Base-by-base conservation (phyloP, 2,888 invertebrate species). In the Tricholauxania praeusta region DNA sequence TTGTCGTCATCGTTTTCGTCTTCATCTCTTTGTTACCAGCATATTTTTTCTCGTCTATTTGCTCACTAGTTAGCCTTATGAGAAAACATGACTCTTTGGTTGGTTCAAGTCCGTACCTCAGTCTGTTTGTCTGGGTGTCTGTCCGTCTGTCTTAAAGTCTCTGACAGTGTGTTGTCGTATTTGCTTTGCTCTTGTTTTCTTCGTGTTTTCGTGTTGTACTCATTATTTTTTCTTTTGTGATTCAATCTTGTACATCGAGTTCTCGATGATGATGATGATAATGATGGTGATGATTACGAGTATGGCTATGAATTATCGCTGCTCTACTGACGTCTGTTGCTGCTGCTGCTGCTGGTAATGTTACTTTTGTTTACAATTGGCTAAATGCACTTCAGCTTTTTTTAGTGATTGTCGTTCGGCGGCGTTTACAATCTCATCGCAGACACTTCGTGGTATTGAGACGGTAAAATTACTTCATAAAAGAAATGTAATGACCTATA, bases 21-120 rank as follows among this genome's bases (percentile, higher is more conserved):
- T 52, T 15, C 22, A 19, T 53, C 22, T 57, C 48, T 19, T 57
- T n/a, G n/a, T 53, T 19, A 8, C 48, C 57, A 12, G 47, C 12
- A 17, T 48, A 12, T 8, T 22, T 59, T 48, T 47, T 49, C 47
- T 48, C 63, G n/a, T 12, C 51, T 69, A 51, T 69, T 69, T 62
- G 60, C 52, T 22, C 39, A 53, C 64, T 64, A 39, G 59, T 71
- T 71, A 71, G 71, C 57, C 48, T n/a, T 19, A 55, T 71, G 71
- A 53, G 71, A 71, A 59, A 71, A 65, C 70, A 32, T 19, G 70
- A 52, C 52, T 53, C 17, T 12, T 70, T 70, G 62, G 67, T 67
- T 57, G 67, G 53, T 67, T 17, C 53, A 19, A 55, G 48, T 19
- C 47, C 57, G 57, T 63, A 19, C 19, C 19, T 63, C 48, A 63